Evolutionary conservation across 1,140 invertebrate genomes (phyloP).

Genomic region (Melanaphis sacchari): DNA sequence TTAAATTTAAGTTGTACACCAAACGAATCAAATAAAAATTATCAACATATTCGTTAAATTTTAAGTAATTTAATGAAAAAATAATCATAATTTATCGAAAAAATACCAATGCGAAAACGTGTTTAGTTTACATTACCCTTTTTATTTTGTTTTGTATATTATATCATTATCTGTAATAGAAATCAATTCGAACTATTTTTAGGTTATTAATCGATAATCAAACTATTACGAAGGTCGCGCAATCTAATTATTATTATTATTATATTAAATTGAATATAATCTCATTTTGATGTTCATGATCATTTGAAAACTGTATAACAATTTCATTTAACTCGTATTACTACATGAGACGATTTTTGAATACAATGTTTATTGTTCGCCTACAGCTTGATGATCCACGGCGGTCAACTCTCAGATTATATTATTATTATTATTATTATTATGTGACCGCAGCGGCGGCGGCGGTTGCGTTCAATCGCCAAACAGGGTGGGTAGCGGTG

Average conservation of each 20-base stretch:
- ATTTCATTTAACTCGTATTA: background rate
- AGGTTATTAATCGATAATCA: background rate
- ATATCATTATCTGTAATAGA: background rate
- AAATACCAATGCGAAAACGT: no score
- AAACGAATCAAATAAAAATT: background rate
- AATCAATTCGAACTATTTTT: background rate
- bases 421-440: background rate
- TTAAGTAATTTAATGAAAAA: background rate
- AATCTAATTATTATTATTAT: background rate
- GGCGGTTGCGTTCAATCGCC: background rate
- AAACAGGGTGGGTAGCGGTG: background rate
- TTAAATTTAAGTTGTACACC: background rate
- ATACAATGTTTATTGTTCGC: no score
- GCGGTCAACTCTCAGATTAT: background rate
- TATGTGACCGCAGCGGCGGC: background rate
- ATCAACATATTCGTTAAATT: background rate
- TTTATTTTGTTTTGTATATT: no score
- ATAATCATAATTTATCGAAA: background rate
- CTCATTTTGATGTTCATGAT: background rate
- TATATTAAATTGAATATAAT: background rate
- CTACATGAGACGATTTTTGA: background rate
- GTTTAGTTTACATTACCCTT: no score
- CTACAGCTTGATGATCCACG: background rate
- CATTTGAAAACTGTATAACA: background rate
- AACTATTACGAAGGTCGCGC: background rate